Evolutionary conservation across 2,113 vertebrate species (phyloP).

Genomic region (Onychostruthus taczanowskii): DNA sequence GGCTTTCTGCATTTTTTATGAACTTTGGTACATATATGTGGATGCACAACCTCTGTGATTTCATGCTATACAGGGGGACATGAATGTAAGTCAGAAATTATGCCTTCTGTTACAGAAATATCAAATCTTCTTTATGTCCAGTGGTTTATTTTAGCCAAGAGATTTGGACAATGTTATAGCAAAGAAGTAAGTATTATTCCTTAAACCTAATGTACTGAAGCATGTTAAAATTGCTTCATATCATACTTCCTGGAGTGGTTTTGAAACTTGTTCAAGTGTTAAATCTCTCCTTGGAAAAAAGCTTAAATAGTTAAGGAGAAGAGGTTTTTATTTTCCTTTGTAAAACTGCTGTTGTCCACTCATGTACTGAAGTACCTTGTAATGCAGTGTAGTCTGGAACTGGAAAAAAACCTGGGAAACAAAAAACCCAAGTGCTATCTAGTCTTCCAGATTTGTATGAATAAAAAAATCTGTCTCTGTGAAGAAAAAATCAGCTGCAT

Average conservation of each 20-base stretch:
- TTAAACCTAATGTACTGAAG: slow-evolving; percentile 41
- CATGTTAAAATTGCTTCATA: slow-evolving; percentile 25
- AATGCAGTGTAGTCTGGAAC: not conserved
- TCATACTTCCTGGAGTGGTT: not conserved
- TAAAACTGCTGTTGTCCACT: not conserved
- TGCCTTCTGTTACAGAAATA: not conserved
- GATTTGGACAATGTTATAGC: not conserved
- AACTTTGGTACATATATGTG: not conserved
- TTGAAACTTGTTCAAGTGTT: not conserved
- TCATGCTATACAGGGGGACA: not conserved
- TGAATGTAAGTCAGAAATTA: not conserved
- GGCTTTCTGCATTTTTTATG: not conserved
- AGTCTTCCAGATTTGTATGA: not conserved
- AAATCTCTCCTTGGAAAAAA: not conserved
- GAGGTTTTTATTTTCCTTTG: not conserved
- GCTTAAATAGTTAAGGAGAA: not conserved
- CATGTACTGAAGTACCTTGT: not conserved
- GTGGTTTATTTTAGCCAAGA: slow-evolving; percentile 11
- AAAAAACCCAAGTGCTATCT: not conserved
- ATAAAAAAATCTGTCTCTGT: not conserved
- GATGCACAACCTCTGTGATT: not conserved
- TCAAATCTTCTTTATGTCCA: not conserved
- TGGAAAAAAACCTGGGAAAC: not conserved
- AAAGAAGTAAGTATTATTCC: slow-evolving; percentile 4
- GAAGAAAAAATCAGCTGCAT: not conserved